Conservation (phyloP, 2,888 invertebrate species). For the Scrobipalpa atriplicella region DNA sequence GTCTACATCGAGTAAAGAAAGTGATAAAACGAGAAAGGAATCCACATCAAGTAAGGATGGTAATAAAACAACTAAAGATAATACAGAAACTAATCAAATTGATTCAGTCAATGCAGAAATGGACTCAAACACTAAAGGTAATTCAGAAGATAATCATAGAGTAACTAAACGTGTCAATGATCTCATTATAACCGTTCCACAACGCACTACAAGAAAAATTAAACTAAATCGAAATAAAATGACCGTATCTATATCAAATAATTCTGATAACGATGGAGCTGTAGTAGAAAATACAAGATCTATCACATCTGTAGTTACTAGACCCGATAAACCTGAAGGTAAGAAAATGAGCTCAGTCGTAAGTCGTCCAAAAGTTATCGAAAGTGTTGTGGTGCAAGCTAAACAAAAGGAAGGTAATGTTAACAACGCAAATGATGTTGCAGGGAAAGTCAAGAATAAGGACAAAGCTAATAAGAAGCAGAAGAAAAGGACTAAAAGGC, state of each 20-base stretch:
- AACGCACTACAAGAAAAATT: slow-evolving; percentile 61
- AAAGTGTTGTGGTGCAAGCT: background rate
- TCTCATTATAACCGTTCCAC: slow-evolving; percentile 66
- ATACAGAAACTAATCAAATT: background rate
- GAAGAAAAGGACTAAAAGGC: slow-evolving; percentile 56
- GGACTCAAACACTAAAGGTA: background rate
- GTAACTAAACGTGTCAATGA: slow-evolving; percentile 62
- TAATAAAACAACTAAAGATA: background rate
- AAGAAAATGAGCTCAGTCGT: slow-evolving; percentile 26
- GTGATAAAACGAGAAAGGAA: slow-evolving; percentile 12
- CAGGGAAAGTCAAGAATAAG: slow-evolving; percentile 43
- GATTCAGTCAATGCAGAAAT: background rate
- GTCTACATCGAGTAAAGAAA: slow-evolving; percentile 9
- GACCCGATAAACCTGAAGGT: background rate
- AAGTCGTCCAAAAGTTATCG: background rate
- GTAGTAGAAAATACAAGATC: slow-evolving; percentile 6
- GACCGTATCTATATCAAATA: slow-evolving; percentile 33
- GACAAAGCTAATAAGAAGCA: slow-evolving; percentile 63
- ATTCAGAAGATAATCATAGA: slow-evolving; percentile 30
- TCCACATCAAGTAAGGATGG: slow-evolving; percentile 10
- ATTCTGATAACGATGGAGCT: background rate
- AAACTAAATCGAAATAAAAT: slow-evolving; percentile 66
- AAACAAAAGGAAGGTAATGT: background rate
- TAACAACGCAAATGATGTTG: slow-evolving; percentile 28
- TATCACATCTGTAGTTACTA: slow-evolving; percentile 2